phyloP scores from a whole-genome alignment of 1,140 invertebrate species.

The Brachionus manjavacas region DNA sequence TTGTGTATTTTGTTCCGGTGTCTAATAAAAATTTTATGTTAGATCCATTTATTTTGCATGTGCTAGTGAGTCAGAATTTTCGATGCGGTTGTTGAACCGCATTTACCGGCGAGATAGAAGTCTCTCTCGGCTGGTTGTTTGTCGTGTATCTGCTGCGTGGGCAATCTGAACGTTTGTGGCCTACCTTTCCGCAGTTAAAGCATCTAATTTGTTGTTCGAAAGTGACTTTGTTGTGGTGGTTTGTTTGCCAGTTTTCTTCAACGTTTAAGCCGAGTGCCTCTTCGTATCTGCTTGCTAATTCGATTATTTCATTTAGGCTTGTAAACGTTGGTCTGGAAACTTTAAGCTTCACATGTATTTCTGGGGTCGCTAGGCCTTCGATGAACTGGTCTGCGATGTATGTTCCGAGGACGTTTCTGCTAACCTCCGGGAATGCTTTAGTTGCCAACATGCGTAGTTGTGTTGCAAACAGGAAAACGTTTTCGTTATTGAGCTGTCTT shows the following conservation, averaged over 20 bases:
- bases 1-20: background rate
- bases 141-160: background rate
- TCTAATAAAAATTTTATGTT: background rate
- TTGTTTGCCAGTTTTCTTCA: background rate
- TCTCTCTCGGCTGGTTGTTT: background rate
- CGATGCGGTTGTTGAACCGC: background rate
- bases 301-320: background rate
- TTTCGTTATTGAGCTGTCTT: background rate
- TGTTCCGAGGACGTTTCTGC: background rate
- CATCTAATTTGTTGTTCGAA: background rate
- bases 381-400: background rate
- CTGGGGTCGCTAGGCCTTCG: background rate
- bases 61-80: background rate
- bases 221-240: background rate
- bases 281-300: background rate
- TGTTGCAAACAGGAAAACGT: background rate
- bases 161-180: background rate
- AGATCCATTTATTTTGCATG: background rate
- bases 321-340: background rate
- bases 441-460: too few relatives aligned
- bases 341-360: background rate
- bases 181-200: background rate
- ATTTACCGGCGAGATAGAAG: background rate
- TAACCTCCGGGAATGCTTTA: background rate
- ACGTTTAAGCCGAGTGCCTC: background rate